A percentile compares a stretch with the other conserved stretches of the same genome.
Conservation (phyloP, 2,797 vertebrate species). For the Nasua narica region DNA sequence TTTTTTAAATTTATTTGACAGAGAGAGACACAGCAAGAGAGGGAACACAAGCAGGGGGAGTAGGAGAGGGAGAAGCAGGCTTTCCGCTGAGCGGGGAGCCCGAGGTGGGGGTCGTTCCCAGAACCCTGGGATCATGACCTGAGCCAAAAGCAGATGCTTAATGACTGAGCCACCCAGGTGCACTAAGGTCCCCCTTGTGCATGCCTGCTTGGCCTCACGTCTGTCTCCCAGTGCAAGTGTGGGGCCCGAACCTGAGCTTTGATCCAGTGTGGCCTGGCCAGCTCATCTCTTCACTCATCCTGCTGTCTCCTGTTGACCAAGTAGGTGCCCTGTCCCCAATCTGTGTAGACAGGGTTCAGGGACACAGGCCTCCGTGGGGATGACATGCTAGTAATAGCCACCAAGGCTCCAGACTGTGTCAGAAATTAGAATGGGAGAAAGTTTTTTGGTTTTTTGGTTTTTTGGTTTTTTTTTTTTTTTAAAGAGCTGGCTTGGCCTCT, state of each 20-base stretch:
- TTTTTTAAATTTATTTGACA: no score
- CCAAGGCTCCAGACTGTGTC: neutral
- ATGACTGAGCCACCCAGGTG: no score
- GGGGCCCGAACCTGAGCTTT: neutral
- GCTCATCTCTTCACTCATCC: neutral
- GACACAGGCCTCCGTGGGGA: neutral
- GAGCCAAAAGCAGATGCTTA: no score
- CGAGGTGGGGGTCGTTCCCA: no score
- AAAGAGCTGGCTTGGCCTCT: neutral
- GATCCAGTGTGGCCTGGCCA: neutral
- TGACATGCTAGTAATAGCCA: neutral
- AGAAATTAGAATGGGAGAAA: constrained; percentile 38
- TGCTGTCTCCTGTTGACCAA: neutral
- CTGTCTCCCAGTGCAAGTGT: neutral
- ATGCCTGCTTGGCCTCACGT: neutral
- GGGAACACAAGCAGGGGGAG: no score
- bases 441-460: neutral
- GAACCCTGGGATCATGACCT: no score
- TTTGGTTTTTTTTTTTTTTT: neutral
- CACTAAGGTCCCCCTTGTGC: neutral
- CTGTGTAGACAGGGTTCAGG: neutral
- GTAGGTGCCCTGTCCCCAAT: neutral
- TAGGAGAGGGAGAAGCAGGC: no score
- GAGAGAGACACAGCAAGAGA: no score
- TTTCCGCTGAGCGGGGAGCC: no score